A percentile compares a stretch with the other conserved stretches of the same genome.
Evolutionary conservation across 2,888 invertebrate species (phyloP).

Genomic region (Orthosia incerta): DNA sequence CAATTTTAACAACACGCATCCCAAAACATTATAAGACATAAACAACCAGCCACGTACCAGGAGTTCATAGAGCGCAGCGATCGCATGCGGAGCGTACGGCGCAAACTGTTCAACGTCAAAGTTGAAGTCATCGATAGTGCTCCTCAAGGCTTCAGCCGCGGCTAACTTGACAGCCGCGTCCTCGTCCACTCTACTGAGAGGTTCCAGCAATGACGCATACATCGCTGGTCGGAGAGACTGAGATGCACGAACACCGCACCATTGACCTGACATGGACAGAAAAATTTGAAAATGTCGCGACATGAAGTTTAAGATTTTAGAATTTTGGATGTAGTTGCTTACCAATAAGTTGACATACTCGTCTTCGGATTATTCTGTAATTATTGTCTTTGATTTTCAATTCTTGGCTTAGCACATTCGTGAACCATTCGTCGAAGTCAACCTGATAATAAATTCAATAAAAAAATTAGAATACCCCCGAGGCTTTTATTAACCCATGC

Average conservation of each 20-base stretch:
- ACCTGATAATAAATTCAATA: constrained; percentile 86
- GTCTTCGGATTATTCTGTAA: constrained; percentile 95
- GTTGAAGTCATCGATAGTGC: constrained; percentile 97
- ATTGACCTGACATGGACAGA: constrained; percentile 86
- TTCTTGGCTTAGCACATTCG: constrained; percentile 95
- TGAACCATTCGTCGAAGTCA: constrained; percentile 98
- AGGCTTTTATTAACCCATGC: too few species aligned
- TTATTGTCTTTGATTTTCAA: constrained; percentile 95
- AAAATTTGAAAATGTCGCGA: not conserved
- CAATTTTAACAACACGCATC: too few species aligned
- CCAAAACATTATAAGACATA: not conserved
- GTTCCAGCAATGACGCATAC: constrained; percentile 94
- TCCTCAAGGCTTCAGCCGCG: constrained; percentile 95
- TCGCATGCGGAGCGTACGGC: constrained; percentile 95
- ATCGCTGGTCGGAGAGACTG: constrained; percentile 94
- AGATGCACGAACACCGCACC: constrained; percentile 96
- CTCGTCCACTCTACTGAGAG: constrained; percentile 92
- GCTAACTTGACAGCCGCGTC: constrained; percentile 97
- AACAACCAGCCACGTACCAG: constrained; percentile 88
- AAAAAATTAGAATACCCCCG: too few species aligned
- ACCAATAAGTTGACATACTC: constrained; percentile 96
- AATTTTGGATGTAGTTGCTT: constrained; percentile 69
- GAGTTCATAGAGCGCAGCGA: constrained; percentile 95
- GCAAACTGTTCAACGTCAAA: constrained; percentile 96
- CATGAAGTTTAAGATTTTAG: too few species aligned